phyloP scores from a whole-genome alignment of 1,140 invertebrate genomes.

The Drosophila ficusphila region DNA sequence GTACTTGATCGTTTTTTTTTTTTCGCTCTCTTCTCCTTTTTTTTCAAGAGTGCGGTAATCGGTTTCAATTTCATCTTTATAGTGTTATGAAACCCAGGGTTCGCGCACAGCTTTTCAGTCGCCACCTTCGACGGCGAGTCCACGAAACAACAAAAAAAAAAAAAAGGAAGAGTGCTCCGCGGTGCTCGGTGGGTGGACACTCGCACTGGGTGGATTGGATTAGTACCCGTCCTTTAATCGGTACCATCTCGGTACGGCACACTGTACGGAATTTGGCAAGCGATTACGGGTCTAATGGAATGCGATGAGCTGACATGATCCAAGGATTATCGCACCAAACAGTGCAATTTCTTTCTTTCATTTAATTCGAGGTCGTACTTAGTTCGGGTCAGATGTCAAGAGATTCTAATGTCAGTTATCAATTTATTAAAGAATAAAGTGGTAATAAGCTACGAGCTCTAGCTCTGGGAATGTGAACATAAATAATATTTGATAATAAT shows the following conservation, averaged over 20 bases:
- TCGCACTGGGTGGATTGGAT: slow-evolving; percentile 15
- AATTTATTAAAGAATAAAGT: no score
- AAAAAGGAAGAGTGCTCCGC: neutral
- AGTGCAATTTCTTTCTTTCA: no score
- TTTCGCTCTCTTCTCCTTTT: no score
- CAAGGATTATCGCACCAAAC: no score
- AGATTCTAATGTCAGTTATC: no score
- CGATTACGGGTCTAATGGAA: neutral
- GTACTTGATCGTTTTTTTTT: slow-evolving; percentile 80
- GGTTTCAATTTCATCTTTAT: slow-evolving; percentile 83
- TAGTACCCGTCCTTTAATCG: slow-evolving; percentile 26
- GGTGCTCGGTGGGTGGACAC: slow-evolving; percentile 9
- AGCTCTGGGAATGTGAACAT: no score
- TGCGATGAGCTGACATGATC: neutral
- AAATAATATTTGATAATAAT: no score
- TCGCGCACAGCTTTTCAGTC: slow-evolving; percentile 44
- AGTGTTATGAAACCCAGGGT: slow-evolving; percentile 73
- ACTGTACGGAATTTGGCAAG: slow-evolving; percentile 2
- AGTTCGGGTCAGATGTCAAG: no score
- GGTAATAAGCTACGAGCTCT: no score
- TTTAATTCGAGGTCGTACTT: no score
- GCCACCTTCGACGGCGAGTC: slow-evolving; percentile 29
- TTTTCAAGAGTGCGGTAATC: slow-evolving; percentile 83
- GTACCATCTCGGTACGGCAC: slow-evolving; percentile 9
- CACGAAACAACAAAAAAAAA: no score